phyloP scores from a whole-genome alignment of 37 sponge, comb jelly and placozoan species.

The Eunapius fragilis region DNA sequence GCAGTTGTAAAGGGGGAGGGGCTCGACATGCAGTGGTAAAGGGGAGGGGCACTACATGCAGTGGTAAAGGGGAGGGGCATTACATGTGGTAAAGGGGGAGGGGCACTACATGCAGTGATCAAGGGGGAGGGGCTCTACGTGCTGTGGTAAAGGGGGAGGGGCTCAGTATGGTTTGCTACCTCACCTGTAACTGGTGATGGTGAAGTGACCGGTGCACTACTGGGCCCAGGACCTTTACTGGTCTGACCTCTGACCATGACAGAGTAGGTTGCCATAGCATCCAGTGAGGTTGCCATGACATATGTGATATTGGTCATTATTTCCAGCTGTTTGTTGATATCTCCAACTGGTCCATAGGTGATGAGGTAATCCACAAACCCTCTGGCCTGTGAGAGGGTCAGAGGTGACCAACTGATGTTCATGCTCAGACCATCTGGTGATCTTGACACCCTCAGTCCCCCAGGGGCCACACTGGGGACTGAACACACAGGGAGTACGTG shows the following conservation, averaged over 20 bases:
- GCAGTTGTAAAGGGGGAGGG: not conserved
- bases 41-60: too few species aligned
- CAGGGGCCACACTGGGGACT: conserved; percentile 13
- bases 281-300: not conserved
- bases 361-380: conserved; percentile 27
- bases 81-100: too few species aligned
- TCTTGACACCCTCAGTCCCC: conserved; percentile 5
- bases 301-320: not conserved
- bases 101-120: not conserved
- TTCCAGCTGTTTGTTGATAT: not conserved
- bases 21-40: too few species aligned
- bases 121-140: too few species aligned
- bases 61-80: too few species aligned
- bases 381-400: conserved; percentile 43
- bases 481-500: not conserved
- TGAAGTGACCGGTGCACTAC: not conserved
- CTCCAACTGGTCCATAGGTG: not conserved
- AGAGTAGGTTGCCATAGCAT: not conserved
- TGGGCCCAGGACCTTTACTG: not conserved
- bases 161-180: not conserved
- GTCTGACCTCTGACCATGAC: conserved; percentile 9
- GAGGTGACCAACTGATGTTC: conserved; percentile 20
- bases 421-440: conserved; percentile 6
- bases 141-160: not conserved
- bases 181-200: too few species aligned